Evolutionary conservation across 1,140 invertebrate genomes (phyloP).

Genomic region (Drosophila pseudoobscura): DNA sequence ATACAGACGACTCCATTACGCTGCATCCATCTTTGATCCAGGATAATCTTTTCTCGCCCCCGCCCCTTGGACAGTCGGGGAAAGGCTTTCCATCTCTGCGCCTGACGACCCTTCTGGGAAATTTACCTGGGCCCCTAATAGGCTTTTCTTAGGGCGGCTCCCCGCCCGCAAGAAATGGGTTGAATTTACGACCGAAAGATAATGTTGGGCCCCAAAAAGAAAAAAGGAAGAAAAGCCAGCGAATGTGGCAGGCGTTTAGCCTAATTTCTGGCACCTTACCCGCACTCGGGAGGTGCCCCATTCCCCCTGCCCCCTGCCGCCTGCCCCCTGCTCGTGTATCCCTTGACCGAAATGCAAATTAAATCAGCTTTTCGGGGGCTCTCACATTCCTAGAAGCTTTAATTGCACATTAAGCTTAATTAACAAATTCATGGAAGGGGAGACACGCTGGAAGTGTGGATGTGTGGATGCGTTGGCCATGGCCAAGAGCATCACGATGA

Average conservation of each 20-base stretch:
- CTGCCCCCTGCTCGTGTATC: neutral
- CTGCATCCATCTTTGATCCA: too few relatives aligned
- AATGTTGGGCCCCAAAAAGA: slow-evolving; percentile 40
- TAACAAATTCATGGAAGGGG: slow-evolving; percentile 72
- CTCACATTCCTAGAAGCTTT: slow-evolving; percentile 57
- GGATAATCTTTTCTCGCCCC: neutral
- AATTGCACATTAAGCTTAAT: slow-evolving; percentile 81
- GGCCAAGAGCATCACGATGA: slow-evolving; percentile 18
- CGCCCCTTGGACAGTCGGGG: slow-evolving; percentile 31
- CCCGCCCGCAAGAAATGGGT: slow-evolving; percentile 48
- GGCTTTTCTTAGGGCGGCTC: neutral
- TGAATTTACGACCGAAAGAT: slow-evolving; percentile 74
- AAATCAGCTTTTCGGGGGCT: slow-evolving; percentile 54
- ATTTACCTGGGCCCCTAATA: slow-evolving; percentile 27
- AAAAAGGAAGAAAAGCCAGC: neutral
- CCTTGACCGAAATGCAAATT: slow-evolving; percentile 62
- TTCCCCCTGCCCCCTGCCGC: too few relatives aligned
- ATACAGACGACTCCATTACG: too few relatives aligned
- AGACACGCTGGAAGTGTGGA: slow-evolving; percentile 17
- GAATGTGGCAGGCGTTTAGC: slow-evolving; percentile 52
- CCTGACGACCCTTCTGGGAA: slow-evolving; percentile 56
- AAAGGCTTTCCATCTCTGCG: slow-evolving; percentile 58
- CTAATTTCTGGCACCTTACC: slow-evolving; percentile 48
- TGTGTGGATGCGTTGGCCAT: slow-evolving; percentile 7
- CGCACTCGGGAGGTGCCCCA: neutral